Base-by-base conservation (phyloP, 1,140 invertebrate species). In the Steinernema feltiae region DNA sequence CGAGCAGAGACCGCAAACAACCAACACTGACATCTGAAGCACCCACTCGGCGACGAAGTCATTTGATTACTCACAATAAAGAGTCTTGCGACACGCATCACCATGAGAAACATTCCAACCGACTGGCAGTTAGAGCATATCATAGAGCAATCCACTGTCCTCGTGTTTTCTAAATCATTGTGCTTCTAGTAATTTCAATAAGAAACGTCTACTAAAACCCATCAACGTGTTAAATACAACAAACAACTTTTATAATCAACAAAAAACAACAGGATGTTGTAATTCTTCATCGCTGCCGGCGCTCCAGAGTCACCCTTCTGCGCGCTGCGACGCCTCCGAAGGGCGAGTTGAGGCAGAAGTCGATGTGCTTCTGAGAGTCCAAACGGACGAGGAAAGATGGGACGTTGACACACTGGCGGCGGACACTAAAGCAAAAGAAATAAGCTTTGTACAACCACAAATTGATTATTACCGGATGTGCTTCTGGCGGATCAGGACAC, bases 251-350 rank as follows among this genome's bases (percentile, higher is more conserved):
- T 63, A 15, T 63, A 7, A 3, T 63, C 53, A 63, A 17, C 12
- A 63, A 63, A 63, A 63, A 63, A 63, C 24, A 63, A 63, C 53
- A 63, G 24, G 15, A 27, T 7, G 53, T 27, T 12, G 3, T 27
- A 15, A 15, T 27, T 63, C 53, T n/a, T 63, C 53, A 3, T 63
- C 53, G 53, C 12, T 17, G 15, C 12, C 53, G 12, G 12, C 53
- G 12, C 24, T 21, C 24, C 53, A 27, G 53, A 12, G 53, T 63
- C 24, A 21, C 53, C 94, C 90, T 97, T 98, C 87, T 93, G 92
- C 86, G 93, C 87, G 89, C 99, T 99, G 93, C 97, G 98, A 92
- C 97, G 95, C 95, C 94, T 89, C 96, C 96, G 90, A 97, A 98
- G 79, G 97, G 96, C 75, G 95, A 98, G 87, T 95, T 97, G 82